A percentile compares a stretch with the other conserved stretches of the same genome.
phyloP scores from a whole-genome alignment of 1,140 invertebrate genomes.

The Lasaia peninsularis region DNA sequence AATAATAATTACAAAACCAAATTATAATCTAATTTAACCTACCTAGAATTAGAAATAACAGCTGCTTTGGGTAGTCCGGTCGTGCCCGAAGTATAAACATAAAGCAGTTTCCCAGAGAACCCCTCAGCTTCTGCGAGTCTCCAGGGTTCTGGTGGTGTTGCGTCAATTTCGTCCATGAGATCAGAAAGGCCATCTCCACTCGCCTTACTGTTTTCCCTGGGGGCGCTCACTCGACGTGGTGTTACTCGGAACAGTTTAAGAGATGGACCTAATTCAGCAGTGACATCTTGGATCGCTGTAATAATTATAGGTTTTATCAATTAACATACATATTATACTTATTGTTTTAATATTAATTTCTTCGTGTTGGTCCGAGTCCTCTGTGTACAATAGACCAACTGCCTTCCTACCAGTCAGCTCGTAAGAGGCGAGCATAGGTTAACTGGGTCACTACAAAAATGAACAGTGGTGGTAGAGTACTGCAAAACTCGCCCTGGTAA shows the following conservation, averaged over 20 bases:
- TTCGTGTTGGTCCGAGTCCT: too few relatives aligned
- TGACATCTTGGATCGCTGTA: slow-evolving; percentile 68
- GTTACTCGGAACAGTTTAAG: slow-evolving; percentile 63
- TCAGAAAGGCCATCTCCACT: slow-evolving; percentile 47
- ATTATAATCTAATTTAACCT: slow-evolving; percentile 24
- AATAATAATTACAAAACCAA: too few relatives aligned
- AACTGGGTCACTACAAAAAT: too few relatives aligned
- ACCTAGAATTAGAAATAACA: slow-evolving; percentile 87
- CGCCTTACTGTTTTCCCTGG: slow-evolving; percentile 20
- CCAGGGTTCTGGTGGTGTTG: slow-evolving; percentile 47
- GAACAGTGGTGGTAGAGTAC: too few relatives aligned
- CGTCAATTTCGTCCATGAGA: slow-evolving; percentile 52
- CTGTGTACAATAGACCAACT: too few relatives aligned
- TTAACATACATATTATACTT: too few relatives aligned
- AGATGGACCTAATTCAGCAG: slow-evolving; percentile 49
- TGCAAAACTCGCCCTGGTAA: too few relatives aligned
- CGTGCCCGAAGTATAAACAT: slow-evolving; percentile 94
- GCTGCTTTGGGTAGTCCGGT: slow-evolving; percentile 93
- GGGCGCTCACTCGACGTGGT: slow-evolving; percentile 39
- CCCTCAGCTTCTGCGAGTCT: slow-evolving; percentile 57
- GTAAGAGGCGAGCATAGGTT: too few relatives aligned
- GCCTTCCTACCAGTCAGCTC: too few relatives aligned
- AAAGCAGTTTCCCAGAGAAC: slow-evolving; percentile 81
- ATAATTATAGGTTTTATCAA: slow-evolving; percentile 13
- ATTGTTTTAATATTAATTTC: too few relatives aligned